Percentiles rank a stretch among this genome's conserved stretches.
Conservation (phyloP, 2,888 invertebrate species). For the Synanthedon myopaeformis region DNA sequence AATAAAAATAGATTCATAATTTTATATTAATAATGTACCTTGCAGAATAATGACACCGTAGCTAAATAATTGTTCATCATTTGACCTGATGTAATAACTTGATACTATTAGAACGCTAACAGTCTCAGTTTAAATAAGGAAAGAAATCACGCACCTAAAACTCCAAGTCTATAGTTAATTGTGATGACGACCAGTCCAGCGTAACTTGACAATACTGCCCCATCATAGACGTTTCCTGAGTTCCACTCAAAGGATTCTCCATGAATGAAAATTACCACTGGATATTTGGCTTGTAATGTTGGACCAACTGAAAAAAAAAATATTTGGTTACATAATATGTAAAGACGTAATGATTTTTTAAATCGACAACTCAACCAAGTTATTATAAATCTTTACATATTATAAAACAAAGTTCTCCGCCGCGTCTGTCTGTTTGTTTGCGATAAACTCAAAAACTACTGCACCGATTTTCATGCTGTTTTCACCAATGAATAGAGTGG, state of each 20-base stretch:
- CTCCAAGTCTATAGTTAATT: slow-evolving; percentile 95
- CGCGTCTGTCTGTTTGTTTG: no score
- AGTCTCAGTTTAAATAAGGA: not conserved
- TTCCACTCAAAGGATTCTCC: slow-evolving; percentile 97
- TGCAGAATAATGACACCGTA: no score
- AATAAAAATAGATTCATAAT: no score
- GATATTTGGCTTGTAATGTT: slow-evolving; percentile 71
- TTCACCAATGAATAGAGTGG: no score
- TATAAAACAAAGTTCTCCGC: no score
- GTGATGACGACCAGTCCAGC: slow-evolving; percentile 94
- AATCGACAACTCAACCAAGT: no score
- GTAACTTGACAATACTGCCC: slow-evolving; percentile 92
- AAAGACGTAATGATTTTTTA: no score
- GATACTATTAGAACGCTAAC: not conserved
- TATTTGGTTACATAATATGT: no score
- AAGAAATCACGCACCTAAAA: slow-evolving; percentile 73
- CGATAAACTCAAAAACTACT: no score
- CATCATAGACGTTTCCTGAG: slow-evolving; percentile 97
- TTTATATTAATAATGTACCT: no score
- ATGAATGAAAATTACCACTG: slow-evolving; percentile 93
- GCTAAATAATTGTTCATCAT: not conserved
- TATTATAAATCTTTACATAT: no score
- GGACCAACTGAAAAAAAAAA: slow-evolving; percentile 69
- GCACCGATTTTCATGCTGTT: no score
- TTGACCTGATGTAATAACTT: not conserved